phyloP scores from a whole-genome alignment of 1,140 invertebrate species.

The Bombus superbus region DNA sequence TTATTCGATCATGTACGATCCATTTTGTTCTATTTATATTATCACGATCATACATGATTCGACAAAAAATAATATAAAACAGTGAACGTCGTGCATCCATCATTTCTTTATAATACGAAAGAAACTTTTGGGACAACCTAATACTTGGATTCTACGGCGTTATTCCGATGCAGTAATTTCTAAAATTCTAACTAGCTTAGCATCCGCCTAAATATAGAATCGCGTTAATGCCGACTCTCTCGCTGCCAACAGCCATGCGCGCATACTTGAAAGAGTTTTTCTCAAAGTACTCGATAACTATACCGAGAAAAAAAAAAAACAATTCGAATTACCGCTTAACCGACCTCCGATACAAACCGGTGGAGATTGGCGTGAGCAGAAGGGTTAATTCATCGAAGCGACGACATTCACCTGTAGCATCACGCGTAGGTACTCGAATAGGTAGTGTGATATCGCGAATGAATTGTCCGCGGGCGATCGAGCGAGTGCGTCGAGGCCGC shows the following conservation, averaged over 20 bases:
- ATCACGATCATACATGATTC: too few relatives aligned
- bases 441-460: not conserved
- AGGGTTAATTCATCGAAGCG: not conserved
- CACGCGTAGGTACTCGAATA: not conserved
- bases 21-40: too few relatives aligned
- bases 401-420: conserved; percentile 26
- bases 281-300: not conserved
- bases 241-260: not conserved
- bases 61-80: too few relatives aligned
- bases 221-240: not conserved
- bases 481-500: not conserved
- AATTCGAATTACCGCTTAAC: too few relatives aligned
- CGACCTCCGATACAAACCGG: not conserved
- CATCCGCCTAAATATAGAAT: not conserved
- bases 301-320: not conserved
- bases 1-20: too few relatives aligned
- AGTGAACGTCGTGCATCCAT: too few relatives aligned
- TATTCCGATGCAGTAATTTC: too few relatives aligned
- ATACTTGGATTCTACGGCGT: too few relatives aligned
- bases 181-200: too few relatives aligned
- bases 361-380: not conserved
- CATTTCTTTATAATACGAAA: too few relatives aligned
- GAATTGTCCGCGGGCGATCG: conserved; percentile 10
- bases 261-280: not conserved
- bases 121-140: too few relatives aligned